phyloP scores from a whole-genome alignment of 2,113 vertebrate species.

The Ptilonorhynchus violaceus region DNA sequence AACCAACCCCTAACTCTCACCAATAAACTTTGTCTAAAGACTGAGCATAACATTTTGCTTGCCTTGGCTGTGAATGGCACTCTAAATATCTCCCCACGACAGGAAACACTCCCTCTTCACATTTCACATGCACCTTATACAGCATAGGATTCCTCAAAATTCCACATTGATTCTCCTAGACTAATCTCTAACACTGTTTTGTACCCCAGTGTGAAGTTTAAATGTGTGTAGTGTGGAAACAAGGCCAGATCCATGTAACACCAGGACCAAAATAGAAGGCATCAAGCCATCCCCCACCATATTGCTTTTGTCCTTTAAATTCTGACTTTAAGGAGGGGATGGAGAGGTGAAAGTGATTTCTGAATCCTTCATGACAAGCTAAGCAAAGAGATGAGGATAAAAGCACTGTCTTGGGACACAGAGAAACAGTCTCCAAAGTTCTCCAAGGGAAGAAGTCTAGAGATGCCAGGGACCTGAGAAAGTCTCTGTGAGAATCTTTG shows the following conservation, averaged over 20 bases:
- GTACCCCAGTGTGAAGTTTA: not conserved
- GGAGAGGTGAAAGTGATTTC: not conserved
- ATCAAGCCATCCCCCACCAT: not conserved
- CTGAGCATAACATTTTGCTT: not conserved
- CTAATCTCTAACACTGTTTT: not conserved
- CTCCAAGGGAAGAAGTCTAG: not conserved
- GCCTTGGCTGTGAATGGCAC: not conserved
- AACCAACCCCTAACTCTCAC: not conserved
- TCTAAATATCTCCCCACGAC: not conserved
- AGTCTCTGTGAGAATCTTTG: not conserved
- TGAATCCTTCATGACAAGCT: not conserved
- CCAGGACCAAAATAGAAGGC: not conserved
- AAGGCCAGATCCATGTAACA: not conserved
- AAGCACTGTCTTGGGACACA: not conserved
- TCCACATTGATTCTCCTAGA: not conserved
- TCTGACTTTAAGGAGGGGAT: not conserved
- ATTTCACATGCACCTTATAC: not conserved
- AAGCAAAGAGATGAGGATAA: not conserved
- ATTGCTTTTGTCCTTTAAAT: not conserved
- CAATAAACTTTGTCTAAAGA: not conserved
- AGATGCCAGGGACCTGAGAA: not conserved
- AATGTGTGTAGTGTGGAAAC: not conserved
- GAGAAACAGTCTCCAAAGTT: not conserved
- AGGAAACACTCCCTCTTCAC: not conserved
- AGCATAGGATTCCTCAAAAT: not conserved